These are phyloP conservation scores for Virgularia gustaviana DNA, from an alignment of 92 coral and sea anemone genomes.

Conservation along the genomic window DNA sequence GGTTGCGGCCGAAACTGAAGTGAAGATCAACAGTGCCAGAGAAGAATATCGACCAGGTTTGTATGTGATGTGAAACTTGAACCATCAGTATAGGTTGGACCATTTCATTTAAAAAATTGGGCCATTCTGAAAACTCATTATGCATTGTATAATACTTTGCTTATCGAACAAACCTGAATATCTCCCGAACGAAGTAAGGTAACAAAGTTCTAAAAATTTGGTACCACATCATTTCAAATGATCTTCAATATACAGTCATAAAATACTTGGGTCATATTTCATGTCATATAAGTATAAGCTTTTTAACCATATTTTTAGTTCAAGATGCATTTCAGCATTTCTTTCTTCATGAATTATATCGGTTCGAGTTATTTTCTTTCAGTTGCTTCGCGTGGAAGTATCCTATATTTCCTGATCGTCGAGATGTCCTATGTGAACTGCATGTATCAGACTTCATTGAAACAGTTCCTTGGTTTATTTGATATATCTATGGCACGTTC, in stretches of 20 bases:
- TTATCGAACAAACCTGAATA: background rate
- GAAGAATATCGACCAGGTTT: constrained; percentile 97
- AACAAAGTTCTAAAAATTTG: too few relatives aligned
- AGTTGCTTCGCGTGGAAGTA: constrained; percentile 99
- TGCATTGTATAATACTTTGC: too few relatives aligned
- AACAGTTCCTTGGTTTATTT: constrained; percentile 94
- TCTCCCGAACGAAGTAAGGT: background rate
- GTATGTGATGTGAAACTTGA: background rate
- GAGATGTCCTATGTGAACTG: constrained; percentile 97
- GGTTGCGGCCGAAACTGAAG: constrained; percentile 97
- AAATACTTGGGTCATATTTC: too few relatives aligned
- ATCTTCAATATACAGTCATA: too few relatives aligned
- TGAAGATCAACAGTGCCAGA: constrained; percentile 91
- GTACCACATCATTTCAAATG: too few relatives aligned
- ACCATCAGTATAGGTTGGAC: background rate
- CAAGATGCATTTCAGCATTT: background rate
- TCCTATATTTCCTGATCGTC: constrained; percentile 91
- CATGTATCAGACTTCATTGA: constrained; percentile 98
- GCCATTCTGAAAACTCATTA: background rate
- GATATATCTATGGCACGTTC: constrained; percentile 97
- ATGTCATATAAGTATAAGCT: too few relatives aligned
- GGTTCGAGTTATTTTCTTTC: constrained; percentile 14
- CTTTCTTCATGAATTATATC: background rate
- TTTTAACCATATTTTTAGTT: background rate
- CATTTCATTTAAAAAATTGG: background rate